These are phyloP conservation scores for Pristionchus japonicus DNA, from an alignment of 2,888 invertebrate genomes.

Conservation along the genomic window DNA sequence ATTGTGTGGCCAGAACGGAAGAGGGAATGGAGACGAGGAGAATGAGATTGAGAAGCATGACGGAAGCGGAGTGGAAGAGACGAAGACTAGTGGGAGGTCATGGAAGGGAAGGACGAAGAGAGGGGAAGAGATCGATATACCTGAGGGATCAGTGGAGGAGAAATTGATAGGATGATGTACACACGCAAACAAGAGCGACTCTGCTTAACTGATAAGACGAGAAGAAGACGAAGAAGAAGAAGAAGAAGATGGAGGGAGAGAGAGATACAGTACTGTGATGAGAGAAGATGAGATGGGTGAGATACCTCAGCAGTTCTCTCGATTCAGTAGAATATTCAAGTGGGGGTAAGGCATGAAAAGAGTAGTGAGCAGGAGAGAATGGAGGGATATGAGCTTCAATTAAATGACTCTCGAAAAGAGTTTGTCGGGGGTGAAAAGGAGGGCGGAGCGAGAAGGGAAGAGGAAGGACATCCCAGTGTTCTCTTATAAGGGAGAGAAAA, in stretches of 20 bases:
- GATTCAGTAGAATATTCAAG: conserved; percentile 21
- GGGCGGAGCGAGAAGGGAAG: neutral
- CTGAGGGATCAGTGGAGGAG: neutral
- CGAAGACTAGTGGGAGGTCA: neutral
- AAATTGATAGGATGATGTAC: conserved; percentile 16
- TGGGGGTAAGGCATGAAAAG: neutral
- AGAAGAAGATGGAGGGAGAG: neutral
- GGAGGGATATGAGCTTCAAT: conserved; percentile 40
- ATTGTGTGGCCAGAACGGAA: neutral
- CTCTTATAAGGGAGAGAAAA: neutral
- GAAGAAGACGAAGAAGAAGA: neutral
- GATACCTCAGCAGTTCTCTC: neutral
- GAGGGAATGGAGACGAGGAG: neutral
- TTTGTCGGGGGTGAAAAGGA: neutral
- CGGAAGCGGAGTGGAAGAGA: neutral
- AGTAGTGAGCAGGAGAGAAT: conserved; percentile 16
- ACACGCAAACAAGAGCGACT: conserved; percentile 9
- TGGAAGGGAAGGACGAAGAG: neutral
- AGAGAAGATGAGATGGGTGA: neutral
- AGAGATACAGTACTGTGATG: neutral
- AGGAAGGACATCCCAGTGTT: conserved; percentile 21
- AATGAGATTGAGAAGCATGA: neutral
- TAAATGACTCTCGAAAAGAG: conserved; percentile 26
- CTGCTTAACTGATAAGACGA: conserved; percentile 31
- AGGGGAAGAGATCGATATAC: neutral